Evolutionary conservation across 2,113 vertebrate species (phyloP).

Genomic region (Synchiropus splendidus): DNA sequence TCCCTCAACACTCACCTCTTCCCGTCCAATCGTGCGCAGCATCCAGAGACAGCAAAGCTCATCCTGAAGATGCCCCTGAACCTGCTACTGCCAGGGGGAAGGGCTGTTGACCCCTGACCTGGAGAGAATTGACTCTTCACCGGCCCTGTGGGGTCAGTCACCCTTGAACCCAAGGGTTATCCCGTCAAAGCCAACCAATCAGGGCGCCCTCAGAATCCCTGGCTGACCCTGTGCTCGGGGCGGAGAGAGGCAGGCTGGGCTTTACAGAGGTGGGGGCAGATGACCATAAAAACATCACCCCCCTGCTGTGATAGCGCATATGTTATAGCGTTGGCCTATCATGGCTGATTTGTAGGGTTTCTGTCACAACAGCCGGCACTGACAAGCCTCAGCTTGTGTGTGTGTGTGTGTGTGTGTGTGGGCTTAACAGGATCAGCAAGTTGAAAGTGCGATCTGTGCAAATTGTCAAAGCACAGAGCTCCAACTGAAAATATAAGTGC

Average conservation of each 20-base stretch:
- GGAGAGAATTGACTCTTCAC: conserved; percentile 64
- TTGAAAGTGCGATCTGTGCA: conserved; percentile 14
- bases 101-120: conserved; percentile 45
- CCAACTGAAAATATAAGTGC: neutral
- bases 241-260: conserved; percentile 9
- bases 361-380: conserved; percentile 16
- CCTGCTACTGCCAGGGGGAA: conserved; percentile 6
- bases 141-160: conserved; percentile 52
- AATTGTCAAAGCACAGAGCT: conserved; percentile 11
- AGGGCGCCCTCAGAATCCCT: conserved; percentile 42
- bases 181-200: conserved; percentile 56
- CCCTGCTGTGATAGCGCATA: conserved; percentile 54
- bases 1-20: conserved; percentile 27
- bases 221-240: conserved; percentile 10
- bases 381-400: conserved; percentile 13
- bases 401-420: too few species aligned
- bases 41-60: conserved; percentile 27
- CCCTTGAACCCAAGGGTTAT: conserved; percentile 50
- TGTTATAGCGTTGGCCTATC: conserved; percentile 43
- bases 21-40: conserved; percentile 40
- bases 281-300: conserved; percentile 43
- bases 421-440: conserved; percentile 7
- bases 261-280: conserved; percentile 6
- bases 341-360: conserved; percentile 35
- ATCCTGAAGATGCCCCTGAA: conserved; percentile 16